These are phyloP conservation scores for Burhinus bistriatus DNA, from an alignment of 2,113 vertebrate genomes.

Conservation along the genomic window DNA sequence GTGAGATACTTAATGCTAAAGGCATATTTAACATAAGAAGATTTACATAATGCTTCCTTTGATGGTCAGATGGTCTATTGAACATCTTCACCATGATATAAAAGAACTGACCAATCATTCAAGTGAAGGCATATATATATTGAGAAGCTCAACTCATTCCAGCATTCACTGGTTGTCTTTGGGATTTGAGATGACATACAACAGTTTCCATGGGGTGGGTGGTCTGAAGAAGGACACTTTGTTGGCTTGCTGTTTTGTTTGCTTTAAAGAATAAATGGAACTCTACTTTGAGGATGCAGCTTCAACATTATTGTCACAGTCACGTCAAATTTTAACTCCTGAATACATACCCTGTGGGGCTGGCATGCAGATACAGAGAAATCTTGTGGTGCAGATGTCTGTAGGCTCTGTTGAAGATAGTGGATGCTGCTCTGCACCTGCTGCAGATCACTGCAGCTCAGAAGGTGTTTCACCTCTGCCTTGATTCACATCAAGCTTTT, in stretches of 20 bases:
- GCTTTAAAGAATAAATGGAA: background rate
- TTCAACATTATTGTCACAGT: background rate
- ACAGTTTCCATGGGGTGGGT: background rate
- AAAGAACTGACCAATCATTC: background rate
- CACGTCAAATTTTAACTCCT: background rate
- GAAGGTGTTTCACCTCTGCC: background rate
- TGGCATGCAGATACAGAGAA: background rate
- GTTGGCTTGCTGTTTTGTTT: background rate
- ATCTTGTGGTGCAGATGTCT: background rate
- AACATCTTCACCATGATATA: background rate
- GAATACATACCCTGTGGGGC: background rate
- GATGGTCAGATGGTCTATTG: background rate
- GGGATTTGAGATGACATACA: background rate
- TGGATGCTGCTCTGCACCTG: background rate
- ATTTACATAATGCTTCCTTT: background rate
- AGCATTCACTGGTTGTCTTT: background rate
- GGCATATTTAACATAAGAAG: background rate
- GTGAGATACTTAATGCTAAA: background rate
- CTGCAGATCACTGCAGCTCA: background rate
- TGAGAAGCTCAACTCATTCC: background rate
- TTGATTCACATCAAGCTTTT: background rate
- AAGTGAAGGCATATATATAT: background rate
- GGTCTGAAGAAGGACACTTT: background rate
- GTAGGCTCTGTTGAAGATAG: background rate
- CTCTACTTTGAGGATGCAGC: background rate